Conservation (phyloP, 2,113 vertebrate genomes). For the Oreochromis tanganicae region DNA sequence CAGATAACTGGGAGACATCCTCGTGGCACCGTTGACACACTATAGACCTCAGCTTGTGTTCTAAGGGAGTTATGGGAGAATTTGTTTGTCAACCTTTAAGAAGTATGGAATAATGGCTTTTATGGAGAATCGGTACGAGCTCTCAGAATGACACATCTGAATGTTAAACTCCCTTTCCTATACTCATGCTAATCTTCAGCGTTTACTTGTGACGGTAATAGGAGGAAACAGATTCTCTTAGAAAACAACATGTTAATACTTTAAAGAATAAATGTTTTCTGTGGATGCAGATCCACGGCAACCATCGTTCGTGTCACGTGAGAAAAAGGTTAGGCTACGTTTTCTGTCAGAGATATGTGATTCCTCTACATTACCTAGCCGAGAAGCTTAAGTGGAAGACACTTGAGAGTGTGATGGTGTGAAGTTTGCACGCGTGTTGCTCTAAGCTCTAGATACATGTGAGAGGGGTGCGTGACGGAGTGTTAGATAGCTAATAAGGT, state of each 20-base stretch:
- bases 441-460: slow-evolving; percentile 39
- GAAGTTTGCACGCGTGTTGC: slow-evolving; percentile 30
- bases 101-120: background rate
- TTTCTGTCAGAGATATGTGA: background rate
- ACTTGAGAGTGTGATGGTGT: background rate
- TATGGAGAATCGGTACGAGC: background rate
- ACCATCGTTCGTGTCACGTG: background rate
- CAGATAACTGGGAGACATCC: slow-evolving; percentile 41
- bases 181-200: background rate
- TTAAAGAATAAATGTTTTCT: background rate
- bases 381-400: slow-evolving; percentile 29
- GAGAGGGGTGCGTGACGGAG: slow-evolving; percentile 8
- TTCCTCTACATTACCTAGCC: background rate
- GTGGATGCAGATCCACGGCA: background rate
- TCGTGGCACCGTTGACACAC: slow-evolving; percentile 10
- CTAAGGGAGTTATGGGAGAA: background rate
- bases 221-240: background rate
- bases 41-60: slow-evolving; percentile 4
- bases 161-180: background rate
- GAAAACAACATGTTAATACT: background rate
- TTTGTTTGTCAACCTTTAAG: background rate
- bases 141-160: background rate
- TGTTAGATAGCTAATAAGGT: slow-evolving; percentile 37
- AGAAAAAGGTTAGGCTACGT: background rate
- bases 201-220: background rate